These are phyloP conservation scores for Bimastos eiseni DNA, from an alignment of 2,888 invertebrate species.

Conservation along the genomic window DNA sequence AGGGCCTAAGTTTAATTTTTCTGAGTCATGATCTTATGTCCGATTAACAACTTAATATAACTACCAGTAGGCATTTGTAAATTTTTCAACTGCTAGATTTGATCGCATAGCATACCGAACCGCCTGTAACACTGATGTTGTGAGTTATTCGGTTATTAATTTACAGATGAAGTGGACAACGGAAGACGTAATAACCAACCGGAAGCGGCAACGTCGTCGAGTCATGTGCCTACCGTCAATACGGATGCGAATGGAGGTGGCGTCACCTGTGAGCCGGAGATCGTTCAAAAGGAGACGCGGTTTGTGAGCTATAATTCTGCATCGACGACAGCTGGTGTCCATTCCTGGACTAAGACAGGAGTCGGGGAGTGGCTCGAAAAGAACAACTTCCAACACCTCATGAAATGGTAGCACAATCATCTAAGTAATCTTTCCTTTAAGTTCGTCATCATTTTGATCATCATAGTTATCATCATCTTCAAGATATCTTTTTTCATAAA, in stretches of 20 bases:
- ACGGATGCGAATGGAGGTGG: neutral
- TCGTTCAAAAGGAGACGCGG: neutral
- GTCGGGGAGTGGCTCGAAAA: slow-evolving; percentile 8
- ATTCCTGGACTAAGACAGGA: neutral
- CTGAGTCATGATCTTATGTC: too few species aligned
- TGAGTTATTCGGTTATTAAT: neutral
- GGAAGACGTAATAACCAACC: neutral
- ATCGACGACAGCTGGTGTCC: neutral
- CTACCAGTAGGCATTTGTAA: too few species aligned
- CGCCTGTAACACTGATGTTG: fast-evolving
- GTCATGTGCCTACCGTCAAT: neutral
- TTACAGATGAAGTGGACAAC: neutral
- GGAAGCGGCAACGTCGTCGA: neutral
- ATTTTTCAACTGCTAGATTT: too few species aligned
- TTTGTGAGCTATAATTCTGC: neutral
- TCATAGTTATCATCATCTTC: neutral
- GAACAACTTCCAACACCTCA: slow-evolving; percentile 16
- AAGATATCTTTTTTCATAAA: too few species aligned
- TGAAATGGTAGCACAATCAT: neutral
- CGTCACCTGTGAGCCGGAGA: neutral
- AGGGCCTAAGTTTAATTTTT: too few species aligned
- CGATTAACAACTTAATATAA: too few species aligned
- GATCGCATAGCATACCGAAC: too few species aligned
- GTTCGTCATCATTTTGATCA: neutral
- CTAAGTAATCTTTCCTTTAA: fast-evolving